phyloP scores from a whole-genome alignment of 2,888 invertebrate genomes.

The Diloba caeruleocephala region DNA sequence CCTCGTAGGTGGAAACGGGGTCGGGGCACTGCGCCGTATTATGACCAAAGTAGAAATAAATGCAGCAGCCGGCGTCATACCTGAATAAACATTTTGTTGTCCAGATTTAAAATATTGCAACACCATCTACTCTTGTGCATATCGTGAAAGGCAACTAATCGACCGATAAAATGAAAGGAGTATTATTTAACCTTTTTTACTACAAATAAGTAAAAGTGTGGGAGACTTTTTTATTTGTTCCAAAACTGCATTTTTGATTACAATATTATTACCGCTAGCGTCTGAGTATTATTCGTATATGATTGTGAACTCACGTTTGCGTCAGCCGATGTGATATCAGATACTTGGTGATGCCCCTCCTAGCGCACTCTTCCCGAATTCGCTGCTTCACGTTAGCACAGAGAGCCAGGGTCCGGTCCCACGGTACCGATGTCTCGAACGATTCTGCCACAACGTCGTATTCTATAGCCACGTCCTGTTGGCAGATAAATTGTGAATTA shows the following conservation, averaged over 20 bases:
- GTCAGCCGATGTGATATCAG: constrained; percentile 96
- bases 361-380: constrained; percentile 90
- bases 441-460: constrained; percentile 97
- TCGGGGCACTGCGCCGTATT: constrained; percentile 90
- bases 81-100: constrained; percentile 55
- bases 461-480: constrained; percentile 96
- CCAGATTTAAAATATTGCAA: no score
- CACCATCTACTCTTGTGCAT: no score
- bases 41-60: constrained; percentile 98
- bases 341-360: constrained; percentile 89
- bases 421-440: constrained; percentile 99
- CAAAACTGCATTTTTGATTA: no score
- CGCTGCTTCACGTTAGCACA: constrained; percentile 97
- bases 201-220: no score
- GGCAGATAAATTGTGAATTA: constrained; percentile 21
- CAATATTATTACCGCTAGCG: no score
- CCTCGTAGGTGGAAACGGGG: constrained; percentile 94
- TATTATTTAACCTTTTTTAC: no score
- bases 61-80: constrained; percentile 98
- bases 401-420: constrained; percentile 95
- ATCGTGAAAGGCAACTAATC: no score
- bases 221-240: no score
- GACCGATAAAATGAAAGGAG: no score
- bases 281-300: background rate
- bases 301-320: constrained; percentile 90